These are phyloP conservation scores for Helicoverpa zea DNA, from an alignment of 1,140 invertebrate genomes.

Conservation along the genomic window DNA sequence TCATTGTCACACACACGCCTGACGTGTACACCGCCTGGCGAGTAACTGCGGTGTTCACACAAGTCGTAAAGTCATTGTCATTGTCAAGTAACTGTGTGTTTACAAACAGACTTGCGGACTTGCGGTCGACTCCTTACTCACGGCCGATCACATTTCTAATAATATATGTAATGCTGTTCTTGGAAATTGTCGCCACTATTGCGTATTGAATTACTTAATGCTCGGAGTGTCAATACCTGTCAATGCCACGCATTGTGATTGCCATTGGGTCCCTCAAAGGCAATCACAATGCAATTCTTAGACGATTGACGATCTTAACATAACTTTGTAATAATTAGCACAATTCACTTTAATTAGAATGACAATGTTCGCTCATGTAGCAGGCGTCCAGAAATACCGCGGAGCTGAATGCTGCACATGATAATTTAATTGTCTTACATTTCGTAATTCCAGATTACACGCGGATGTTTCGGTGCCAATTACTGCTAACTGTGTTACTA, in stretches of 20 bases:
- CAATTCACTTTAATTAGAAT: background rate
- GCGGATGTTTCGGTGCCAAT: constrained; percentile 6
- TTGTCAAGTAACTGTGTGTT: background rate
- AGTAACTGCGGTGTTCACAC: too few relatives aligned
- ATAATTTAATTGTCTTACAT: constrained; percentile 25
- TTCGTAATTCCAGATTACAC: constrained; percentile 12
- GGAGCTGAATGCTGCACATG: constrained; percentile 11
- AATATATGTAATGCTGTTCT: background rate
- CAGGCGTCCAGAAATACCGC: constrained; percentile 21
- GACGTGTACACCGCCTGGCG: too few relatives aligned
- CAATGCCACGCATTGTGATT: too few relatives aligned
- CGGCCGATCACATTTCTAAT: background rate
- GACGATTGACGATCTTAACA: too few relatives aligned
- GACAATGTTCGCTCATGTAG: background rate
- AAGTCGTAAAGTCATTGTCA: background rate
- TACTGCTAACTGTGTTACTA: background rate
- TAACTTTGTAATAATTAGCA: background rate
- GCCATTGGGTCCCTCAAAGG: too few relatives aligned
- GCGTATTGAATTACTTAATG: constrained; percentile 13
- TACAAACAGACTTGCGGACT: background rate
- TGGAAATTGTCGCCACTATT: constrained; percentile 25
- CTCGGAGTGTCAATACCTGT: background rate
- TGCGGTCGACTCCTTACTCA: background rate
- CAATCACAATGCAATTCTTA: too few relatives aligned
- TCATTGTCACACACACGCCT: too few relatives aligned